These are phyloP conservation scores for Drosophila hamatofila DNA, from an alignment of 2,888 invertebrate species.

Conservation along the genomic window DNA sequence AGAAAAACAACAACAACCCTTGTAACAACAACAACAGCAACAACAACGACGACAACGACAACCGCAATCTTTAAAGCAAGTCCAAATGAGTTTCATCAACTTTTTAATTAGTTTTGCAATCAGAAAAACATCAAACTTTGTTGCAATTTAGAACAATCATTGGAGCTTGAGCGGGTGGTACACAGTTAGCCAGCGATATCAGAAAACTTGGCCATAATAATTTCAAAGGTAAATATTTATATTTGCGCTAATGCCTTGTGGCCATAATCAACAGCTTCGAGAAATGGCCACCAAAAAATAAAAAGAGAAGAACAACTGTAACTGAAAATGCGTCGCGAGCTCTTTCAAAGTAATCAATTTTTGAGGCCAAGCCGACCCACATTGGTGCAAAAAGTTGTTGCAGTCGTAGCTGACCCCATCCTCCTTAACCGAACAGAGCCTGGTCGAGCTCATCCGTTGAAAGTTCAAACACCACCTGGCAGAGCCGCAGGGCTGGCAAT, in stretches of 20 bases:
- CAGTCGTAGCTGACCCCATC: conserved; percentile 30
- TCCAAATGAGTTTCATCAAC: conserved; percentile 70
- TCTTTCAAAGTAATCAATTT: conserved; percentile 75
- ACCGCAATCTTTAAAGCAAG: conserved; percentile 68
- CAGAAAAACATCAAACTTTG: conserved; percentile 62
- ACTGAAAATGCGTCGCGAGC: conserved; percentile 49
- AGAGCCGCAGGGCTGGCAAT: conserved; percentile 57
- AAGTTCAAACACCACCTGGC: conserved; percentile 77
- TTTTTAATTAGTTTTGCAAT: conserved; percentile 80
- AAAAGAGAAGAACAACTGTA: neutral
- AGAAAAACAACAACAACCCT: conserved; percentile 14
- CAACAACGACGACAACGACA: neutral
- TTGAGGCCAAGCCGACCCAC: conserved; percentile 65
- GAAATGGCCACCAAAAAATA: conserved; percentile 50
- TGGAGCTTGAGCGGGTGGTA: neutral
- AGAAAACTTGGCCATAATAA: conserved; percentile 72
- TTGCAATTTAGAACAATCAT: conserved; percentile 49
- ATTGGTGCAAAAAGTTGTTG: conserved; percentile 57
- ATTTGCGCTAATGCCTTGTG: conserved; percentile 73
- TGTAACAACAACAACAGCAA: conserved; percentile 3
- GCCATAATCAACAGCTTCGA: conserved; percentile 77
- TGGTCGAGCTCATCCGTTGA: conserved; percentile 53
- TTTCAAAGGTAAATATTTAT: conserved; percentile 79
- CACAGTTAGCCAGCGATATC: conserved; percentile 42
- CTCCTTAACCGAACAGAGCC: conserved; percentile 3